phyloP scores from a whole-genome alignment of 2,888 invertebrate species.

The Chrysolina oricalcia region DNA sequence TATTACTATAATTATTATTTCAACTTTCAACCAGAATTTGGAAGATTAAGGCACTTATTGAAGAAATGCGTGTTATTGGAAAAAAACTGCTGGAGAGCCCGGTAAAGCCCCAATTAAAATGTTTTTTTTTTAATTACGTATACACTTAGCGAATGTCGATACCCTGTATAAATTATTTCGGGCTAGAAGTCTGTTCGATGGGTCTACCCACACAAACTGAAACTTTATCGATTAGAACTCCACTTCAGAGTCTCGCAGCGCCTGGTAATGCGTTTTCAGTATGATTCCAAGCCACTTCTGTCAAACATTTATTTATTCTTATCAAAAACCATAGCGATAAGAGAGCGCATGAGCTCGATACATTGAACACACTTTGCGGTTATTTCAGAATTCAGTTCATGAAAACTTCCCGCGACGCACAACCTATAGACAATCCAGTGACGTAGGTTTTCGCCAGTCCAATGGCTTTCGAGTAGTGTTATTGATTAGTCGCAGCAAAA shows the following conservation, averaged over 20 bases:
- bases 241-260: not conserved
- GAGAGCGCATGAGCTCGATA: constrained; percentile 57
- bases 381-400: constrained; percentile 51
- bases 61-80: no score
- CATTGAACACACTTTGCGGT: constrained; percentile 50
- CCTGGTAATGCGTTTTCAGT: not conserved
- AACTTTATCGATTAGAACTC: constrained; percentile 5
- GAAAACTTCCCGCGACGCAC: constrained; percentile 44
- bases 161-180: no score
- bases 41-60: no score
- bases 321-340: constrained; percentile 45
- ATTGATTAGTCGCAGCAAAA: constrained; percentile 68
- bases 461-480: constrained; percentile 66
- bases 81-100: no score
- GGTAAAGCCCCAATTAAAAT: no score
- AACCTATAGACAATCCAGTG: constrained; percentile 47
- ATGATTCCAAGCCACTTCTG: constrained; percentile 1
- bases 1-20: no score
- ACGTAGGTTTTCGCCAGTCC: constrained; percentile 46
- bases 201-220: not conserved
- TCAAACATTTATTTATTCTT: constrained; percentile 29
- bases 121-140: no score
- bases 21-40: no score
- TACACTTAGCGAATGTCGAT: no score
- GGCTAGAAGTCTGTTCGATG: not conserved